These are phyloP conservation scores for Tachuris rubrigastra DNA, from an alignment of 2,113 vertebrate genomes.

Conservation along the genomic window DNA sequence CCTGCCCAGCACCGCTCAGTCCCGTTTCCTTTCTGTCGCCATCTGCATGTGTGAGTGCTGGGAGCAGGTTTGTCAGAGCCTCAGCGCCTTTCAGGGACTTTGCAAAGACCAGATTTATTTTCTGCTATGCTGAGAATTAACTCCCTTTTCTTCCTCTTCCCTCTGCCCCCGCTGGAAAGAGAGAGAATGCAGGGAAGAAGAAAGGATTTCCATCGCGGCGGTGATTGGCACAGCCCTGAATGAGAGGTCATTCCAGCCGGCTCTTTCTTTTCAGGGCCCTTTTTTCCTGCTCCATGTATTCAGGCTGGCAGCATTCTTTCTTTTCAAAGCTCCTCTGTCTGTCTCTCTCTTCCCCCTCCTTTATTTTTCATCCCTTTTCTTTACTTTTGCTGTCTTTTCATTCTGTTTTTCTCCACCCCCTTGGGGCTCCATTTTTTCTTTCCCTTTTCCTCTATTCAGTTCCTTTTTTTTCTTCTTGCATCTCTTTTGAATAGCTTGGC, in stretches of 20 bases:
- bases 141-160: conserved; percentile 62
- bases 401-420: conserved; percentile 69
- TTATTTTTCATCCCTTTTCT: conserved; percentile 74
- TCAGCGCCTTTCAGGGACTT: background rate
- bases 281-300: conserved; percentile 70
- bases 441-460: conserved; percentile 74
- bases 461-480: conserved; percentile 57
- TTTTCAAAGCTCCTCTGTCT: conserved; percentile 74
- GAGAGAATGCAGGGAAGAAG: conserved; percentile 73
- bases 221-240: conserved; percentile 77
- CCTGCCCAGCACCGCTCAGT: background rate
- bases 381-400: conserved; percentile 72
- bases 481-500: conserved; percentile 74
- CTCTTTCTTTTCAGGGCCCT: conserved; percentile 77
- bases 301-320: conserved; percentile 72
- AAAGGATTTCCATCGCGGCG: conserved; percentile 66
- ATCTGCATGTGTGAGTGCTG: background rate
- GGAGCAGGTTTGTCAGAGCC: background rate
- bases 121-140: conserved; percentile 66
- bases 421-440: conserved; percentile 67
- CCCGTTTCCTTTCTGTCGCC: background rate
- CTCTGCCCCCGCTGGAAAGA: conserved; percentile 65
- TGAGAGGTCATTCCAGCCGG: conserved; percentile 73
- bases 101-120: conserved; percentile 59
- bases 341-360: conserved; percentile 73